Evolutionary conservation across 1,140 invertebrate species (phyloP), one percentile per base, ranked within the genome.

Genomic region (Apis mellifera): DNA sequence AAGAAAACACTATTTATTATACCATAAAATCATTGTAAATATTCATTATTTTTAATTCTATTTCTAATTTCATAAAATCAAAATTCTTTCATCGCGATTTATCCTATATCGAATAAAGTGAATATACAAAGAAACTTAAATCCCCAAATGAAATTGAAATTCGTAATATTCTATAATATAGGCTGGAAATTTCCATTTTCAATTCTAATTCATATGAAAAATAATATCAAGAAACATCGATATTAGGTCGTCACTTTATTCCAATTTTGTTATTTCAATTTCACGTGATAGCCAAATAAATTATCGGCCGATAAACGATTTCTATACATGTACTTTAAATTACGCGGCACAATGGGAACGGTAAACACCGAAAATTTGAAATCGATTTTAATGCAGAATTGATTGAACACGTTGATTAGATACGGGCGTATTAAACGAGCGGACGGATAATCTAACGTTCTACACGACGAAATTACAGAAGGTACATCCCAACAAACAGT

Each of bases 361-460:
- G 65, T 68, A 77, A 77, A 77, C 32, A 77, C 9, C 4, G 62
- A 57, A 66, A 57, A 77, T 77, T 68, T 48, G 26, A 66, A 77
- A 66, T 66, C 9, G 26, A 66, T 52, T 64, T 75, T 42, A 77
- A 66, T 55, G 26, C 19, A 12, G 23, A n/a, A 23, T 42, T 19
- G 15, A 68, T 77, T 55, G 26, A 23, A 57, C 32, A 13, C 17
- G 62, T n/a, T 54, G 50, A 62, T 75, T 19, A 77, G 71, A 59
- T 59, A 23, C 23, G n/a, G 50, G 15, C 65, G 32, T 21, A 42
- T 73, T 60, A 50, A 62, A 62, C 21, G 42, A 19, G n/a, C 42
- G 13, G 32, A 76, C 11, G 15, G 19, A 3, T 26, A 52, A 64
- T 26, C 42, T 60, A 54, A 54, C 74, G 42, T 50, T 8, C 23